Evolutionary conservation across 2,113 vertebrate genomes (phyloP).

Genomic region (Camelus bactrianus): DNA sequence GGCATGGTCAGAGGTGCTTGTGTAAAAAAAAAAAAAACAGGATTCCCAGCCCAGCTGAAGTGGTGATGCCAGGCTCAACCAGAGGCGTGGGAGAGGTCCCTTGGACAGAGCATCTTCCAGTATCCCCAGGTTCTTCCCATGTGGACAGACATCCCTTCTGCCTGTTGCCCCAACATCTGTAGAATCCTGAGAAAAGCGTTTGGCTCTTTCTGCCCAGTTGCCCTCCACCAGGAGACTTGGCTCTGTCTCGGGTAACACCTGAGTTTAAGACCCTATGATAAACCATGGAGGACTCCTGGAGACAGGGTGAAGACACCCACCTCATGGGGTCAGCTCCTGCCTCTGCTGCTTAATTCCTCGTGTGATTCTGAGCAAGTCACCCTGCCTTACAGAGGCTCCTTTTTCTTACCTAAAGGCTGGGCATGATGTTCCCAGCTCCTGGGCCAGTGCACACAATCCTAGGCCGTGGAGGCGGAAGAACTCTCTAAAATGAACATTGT

Average conservation of each 20-base stretch:
- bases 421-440: not conserved
- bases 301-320: not conserved
- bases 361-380: not conserved
- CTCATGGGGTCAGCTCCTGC: not conserved
- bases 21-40: too few species aligned
- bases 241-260: not conserved
- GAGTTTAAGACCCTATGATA: not conserved
- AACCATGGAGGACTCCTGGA: not conserved
- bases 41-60: not conserved
- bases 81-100: rapidly evolving
- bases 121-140: not conserved
- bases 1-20: not conserved
- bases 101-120: not conserved
- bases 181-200: not conserved
- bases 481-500: not conserved
- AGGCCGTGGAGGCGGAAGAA: not conserved
- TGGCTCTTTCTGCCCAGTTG: not conserved
- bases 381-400: not conserved
- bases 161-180: rapidly evolving
- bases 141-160: not conserved
- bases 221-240: not conserved
- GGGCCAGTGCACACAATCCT: not conserved
- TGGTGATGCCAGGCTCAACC: not conserved
- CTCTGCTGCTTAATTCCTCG: not conserved
- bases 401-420: not conserved